phyloP scores from a whole-genome alignment of 2,797 vertebrate species.

The Silurus aristotelis region DNA sequence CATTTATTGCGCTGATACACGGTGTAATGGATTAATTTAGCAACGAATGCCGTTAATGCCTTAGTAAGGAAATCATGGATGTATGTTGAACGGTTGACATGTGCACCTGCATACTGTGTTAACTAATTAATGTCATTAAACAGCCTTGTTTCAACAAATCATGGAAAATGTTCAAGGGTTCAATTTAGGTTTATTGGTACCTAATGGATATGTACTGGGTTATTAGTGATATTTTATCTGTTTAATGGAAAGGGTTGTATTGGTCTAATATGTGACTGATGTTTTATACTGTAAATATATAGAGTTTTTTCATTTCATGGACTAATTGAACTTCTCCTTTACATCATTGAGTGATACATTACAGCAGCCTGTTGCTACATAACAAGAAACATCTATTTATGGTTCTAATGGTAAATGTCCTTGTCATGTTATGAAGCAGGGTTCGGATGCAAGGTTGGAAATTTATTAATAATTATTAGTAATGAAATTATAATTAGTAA shows the following conservation, averaged over 20 bases:
- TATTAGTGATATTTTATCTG: not conserved
- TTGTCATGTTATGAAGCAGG: too few relatives aligned
- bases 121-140: constrained; percentile 7
- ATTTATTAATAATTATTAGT: too few relatives aligned
- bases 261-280: not conserved
- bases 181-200: not conserved
- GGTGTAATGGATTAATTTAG: not conserved
- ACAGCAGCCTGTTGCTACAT: too few relatives aligned
- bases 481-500: too few relatives aligned
- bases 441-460: too few relatives aligned
- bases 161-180: not conserved
- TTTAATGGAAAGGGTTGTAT: not conserved
- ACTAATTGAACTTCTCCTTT: too few relatives aligned
- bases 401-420: too few relatives aligned
- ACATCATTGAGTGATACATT: too few relatives aligned
- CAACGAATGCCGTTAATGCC: not conserved
- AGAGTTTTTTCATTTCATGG: too few relatives aligned
- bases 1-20: not conserved
- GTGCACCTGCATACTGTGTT: not conserved
- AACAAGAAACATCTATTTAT: too few relatives aligned
- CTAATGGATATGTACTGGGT: not conserved
- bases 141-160: not conserved
- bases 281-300: not conserved
- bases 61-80: not conserved
- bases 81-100: not conserved